phyloP scores from a whole-genome alignment of 2,888 invertebrate species.

The Sepioteuthis lessoniana region DNA sequence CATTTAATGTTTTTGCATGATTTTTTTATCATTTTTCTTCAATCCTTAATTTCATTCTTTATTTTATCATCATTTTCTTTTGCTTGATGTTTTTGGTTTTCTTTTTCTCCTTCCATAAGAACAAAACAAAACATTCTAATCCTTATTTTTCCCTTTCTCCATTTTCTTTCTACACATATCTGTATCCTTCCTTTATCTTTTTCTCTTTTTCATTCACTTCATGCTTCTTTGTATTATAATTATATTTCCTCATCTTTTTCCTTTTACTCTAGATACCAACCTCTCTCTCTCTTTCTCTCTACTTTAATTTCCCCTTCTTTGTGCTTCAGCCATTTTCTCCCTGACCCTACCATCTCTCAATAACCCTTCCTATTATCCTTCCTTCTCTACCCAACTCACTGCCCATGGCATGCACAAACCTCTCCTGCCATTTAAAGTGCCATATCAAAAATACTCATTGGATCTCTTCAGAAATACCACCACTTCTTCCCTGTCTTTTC shows the following conservation, averaged over 20 bases:
- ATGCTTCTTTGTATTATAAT: neutral
- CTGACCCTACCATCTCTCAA: neutral
- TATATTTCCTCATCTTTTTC: neutral
- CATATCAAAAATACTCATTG: slow-evolving; percentile 7
- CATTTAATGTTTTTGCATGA: too few relatives aligned
- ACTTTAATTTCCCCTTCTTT: neutral
- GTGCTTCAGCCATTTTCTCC: neutral
- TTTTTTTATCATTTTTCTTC: neutral
- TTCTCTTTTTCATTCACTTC: neutral
- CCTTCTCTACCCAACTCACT: neutral
- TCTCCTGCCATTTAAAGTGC: neutral
- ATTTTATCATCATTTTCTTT: too few relatives aligned
- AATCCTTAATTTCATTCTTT: neutral
- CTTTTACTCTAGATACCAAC: neutral
- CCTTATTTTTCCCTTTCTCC: too few relatives aligned
- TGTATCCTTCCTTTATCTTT: too few relatives aligned
- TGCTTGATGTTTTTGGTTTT: too few relatives aligned
- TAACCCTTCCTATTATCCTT: neutral
- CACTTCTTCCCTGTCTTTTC: neutral
- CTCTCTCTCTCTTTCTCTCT: neutral
- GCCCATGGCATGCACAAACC: neutral
- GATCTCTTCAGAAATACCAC: neutral
- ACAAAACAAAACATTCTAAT: too few relatives aligned
- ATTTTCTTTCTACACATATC: too few relatives aligned
- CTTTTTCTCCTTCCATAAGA: too few relatives aligned